Evolutionary conservation across 2,888 invertebrate genomes (phyloP), one percentile per base, ranked within the genome.

Genomic region (Orchesellides sinensis): DNA sequence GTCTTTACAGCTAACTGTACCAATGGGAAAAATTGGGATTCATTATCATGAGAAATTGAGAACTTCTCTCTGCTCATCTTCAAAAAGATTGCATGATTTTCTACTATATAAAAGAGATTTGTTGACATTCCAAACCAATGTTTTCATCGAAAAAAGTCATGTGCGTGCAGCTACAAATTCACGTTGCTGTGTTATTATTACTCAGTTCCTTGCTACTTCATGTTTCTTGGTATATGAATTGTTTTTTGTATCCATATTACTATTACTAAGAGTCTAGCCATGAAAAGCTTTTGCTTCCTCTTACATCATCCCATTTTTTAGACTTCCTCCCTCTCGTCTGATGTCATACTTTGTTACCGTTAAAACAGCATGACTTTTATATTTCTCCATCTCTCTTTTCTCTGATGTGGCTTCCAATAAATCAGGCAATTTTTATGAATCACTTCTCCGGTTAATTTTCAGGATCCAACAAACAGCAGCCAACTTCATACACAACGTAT

Each of bases 401-500:
- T 63, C 70, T 65, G 54, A 63, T 79, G 40, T 70, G 49, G 78
- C 35, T 61, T 79, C 70, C 78, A 79, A 79, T 79, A 79, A 79
- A 79, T 79, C 78, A 79, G 77, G 17, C 70, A 79, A 79, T 70
- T 79, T 79, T 79, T 79, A 79, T 70, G 78, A 79, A 79, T 79
- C 78, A 63, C 52, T 70, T 70, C 23, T 27, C 32, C 68, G 14
- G 29, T 52, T 74, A 74, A 74, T 65, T 73, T 74, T 47, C 40
- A 45, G 5, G 29, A 49, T 35, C 35, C 35, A 35, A 10, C 40
- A 29, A 40, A 40, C 40, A 27, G 23, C 1, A 32, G 12, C 4
- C 54, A 54, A 12, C 27, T n/a, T n/a, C 10, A 54, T 29, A 10
- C 56, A 56, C n/a, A n/a, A n/a, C n/a, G n/a, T n/a, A n/a, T n/a